These are phyloP conservation scores for Macrosiphum euphorbiae DNA, from an alignment of 2,888 invertebrate species.

Conservation along the genomic window DNA sequence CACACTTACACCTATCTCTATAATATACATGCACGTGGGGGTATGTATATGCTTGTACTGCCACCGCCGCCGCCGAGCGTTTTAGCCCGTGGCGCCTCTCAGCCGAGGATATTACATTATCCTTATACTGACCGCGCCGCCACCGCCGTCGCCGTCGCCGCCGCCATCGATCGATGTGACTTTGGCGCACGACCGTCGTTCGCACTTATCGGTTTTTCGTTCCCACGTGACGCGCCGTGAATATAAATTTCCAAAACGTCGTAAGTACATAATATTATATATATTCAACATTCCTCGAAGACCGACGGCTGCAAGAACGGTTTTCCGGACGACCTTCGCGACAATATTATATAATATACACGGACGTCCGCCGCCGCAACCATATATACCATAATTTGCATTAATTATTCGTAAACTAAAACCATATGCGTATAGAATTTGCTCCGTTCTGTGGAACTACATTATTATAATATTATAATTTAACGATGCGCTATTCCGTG, in stretches of 20 bases:
- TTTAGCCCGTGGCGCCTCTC: constrained; percentile 6
- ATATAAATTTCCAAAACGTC: neutral
- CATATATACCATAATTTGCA: neutral
- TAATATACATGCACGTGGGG: neutral
- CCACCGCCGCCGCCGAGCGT: neutral
- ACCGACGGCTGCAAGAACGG: neutral
- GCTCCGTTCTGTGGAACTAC: neutral
- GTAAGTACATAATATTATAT: neutral
- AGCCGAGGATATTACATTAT: constrained; percentile 39
- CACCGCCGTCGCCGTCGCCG: neutral
- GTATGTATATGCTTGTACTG: neutral
- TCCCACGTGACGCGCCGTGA: neutral
- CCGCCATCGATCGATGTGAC: constrained; percentile 19
- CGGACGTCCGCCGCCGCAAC: neutral
- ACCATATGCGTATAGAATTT: neutral
- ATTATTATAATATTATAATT: neutral
- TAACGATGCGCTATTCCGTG: neutral
- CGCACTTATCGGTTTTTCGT: constrained; percentile 13
- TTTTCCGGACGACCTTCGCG: neutral
- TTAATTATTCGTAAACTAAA: neutral
- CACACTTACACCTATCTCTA: neutral
- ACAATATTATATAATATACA: neutral
- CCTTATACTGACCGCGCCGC: constrained; percentile 29
- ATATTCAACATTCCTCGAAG: neutral
- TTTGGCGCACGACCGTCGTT: neutral